These are phyloP conservation scores for Pogonomyrmex californicus DNA, from an alignment of 1,140 invertebrate genomes.

Conservation along the genomic window DNA sequence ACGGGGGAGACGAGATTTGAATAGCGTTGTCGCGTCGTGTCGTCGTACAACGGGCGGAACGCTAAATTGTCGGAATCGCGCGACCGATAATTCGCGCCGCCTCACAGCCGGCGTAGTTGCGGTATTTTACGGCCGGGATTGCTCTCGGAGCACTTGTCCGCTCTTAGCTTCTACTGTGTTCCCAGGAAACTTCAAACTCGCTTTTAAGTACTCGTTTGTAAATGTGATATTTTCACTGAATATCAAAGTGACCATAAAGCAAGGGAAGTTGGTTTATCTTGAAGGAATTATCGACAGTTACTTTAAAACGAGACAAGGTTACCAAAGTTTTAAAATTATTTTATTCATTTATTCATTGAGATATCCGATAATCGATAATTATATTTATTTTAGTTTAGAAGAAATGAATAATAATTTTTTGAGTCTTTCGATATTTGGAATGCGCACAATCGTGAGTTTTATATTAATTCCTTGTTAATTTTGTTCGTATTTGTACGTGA, in stretches of 20 bases:
- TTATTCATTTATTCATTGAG: not conserved
- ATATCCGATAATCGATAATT: not conserved
- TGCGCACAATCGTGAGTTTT: not conserved
- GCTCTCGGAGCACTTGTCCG: not conserved
- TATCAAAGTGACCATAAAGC: not conserved
- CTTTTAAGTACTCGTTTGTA: not conserved
- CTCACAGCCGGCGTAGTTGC: too few relatives aligned
- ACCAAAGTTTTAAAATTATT: not conserved
- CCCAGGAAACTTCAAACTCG: not conserved
- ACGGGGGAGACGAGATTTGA: constrained; percentile 65
- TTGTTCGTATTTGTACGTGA: constrained; percentile 32
- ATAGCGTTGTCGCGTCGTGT: constrained; percentile 65
- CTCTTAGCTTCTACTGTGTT: not conserved
- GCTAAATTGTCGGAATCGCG: constrained; percentile 54
- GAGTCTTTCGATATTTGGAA: not conserved
- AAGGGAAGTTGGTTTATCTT: not conserved
- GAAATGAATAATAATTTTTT: not conserved
- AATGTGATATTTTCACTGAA: constrained; percentile 18
- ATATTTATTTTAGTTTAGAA: not conserved
- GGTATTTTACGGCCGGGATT: constrained; percentile 36
- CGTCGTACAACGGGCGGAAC: constrained; percentile 50
- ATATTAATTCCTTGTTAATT: not conserved
- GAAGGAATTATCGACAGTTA: not conserved
- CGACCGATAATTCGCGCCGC: constrained; percentile 50
- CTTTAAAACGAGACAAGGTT: not conserved